Evolutionary conservation across 2,797 vertebrate species (phyloP).

Genomic region (Arctocebus calabarensis): DNA sequence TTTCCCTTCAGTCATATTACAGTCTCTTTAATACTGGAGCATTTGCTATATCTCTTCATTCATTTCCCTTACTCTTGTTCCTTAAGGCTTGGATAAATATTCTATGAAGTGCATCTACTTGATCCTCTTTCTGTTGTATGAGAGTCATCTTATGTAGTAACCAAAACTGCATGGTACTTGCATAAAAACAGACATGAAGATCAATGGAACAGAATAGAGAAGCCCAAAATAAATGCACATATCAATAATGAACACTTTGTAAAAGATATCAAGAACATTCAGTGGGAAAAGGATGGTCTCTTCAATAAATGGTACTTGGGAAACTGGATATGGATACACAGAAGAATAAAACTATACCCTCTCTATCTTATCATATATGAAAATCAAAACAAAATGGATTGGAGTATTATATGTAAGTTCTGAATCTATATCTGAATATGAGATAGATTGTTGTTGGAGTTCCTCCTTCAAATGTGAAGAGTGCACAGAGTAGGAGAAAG

Average conservation of each 20-base stretch:
- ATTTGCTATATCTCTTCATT: neutral
- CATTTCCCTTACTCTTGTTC: neutral
- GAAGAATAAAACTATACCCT: neutral
- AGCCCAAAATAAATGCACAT: neutral
- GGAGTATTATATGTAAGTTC: neutral
- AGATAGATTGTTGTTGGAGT: neutral
- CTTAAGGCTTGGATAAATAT: conserved; percentile 3
- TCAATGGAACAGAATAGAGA: neutral
- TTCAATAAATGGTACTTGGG: neutral
- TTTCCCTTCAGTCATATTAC: neutral
- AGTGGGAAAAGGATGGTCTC: neutral
- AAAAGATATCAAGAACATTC: neutral
- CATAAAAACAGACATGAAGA: neutral
- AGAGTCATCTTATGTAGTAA: neutral
- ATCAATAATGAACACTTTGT: neutral
- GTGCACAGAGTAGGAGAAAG: neutral
- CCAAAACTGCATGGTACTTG: neutral
- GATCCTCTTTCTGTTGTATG: neutral
- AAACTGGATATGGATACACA: neutral
- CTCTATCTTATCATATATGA: neutral
- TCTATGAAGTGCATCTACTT: neutral
- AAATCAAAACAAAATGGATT: neutral
- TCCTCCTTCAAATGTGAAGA: neutral
- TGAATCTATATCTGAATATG: neutral
- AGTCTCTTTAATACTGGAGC: neutral